Evolutionary conservation across 1,140 invertebrate species (phyloP).

Genomic region (Macrostomum lignano): DNA sequence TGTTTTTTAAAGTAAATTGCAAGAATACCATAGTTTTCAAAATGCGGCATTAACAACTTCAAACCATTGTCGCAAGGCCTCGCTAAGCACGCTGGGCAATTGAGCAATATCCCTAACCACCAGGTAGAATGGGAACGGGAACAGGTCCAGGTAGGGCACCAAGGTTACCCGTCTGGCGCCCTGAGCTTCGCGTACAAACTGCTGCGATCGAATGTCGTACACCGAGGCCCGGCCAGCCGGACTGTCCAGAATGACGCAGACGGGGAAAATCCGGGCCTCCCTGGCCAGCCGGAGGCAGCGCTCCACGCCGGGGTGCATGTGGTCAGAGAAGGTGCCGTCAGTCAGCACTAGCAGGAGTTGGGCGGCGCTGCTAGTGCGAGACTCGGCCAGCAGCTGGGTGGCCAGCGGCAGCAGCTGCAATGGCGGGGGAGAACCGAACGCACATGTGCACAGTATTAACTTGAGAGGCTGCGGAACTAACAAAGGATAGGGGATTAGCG

Average conservation of each 20-base stretch:
- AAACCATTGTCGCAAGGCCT: slow-evolving; percentile 90
- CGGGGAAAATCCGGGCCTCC: slow-evolving; percentile 53
- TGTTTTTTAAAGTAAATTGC: no score
- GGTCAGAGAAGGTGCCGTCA: slow-evolving; percentile 6
- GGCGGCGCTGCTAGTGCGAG: no score
- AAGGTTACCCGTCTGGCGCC: slow-evolving; percentile 29
- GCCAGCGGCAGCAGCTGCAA: no score
- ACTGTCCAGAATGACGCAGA: slow-evolving; percentile 82
- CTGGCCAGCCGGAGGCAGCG: slow-evolving; percentile 48
- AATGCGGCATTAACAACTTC: no score
- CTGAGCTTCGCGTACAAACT: slow-evolving; percentile 41
- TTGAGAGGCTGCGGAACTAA: no score
- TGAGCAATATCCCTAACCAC: slow-evolving; percentile 58
- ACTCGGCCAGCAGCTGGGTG: no score
- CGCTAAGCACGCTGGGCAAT: slow-evolving; percentile 59
- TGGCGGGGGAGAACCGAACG: no score
- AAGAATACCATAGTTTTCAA: no score
- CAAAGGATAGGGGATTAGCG: no score
- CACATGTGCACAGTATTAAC: no score
- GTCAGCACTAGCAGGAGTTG: slow-evolving; percentile 60
- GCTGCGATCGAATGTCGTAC: slow-evolving; percentile 53
- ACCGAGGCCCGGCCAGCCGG: slow-evolving; percentile 55
- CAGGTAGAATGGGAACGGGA: slow-evolving; percentile 94
- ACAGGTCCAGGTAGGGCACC: slow-evolving; percentile 57
- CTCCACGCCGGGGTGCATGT: slow-evolving; percentile 31